Evolutionary conservation across 2,113 vertebrate species (phyloP), one percentile per base, ranked within the genome.

Genomic region (Pterocles burchelli): DNA sequence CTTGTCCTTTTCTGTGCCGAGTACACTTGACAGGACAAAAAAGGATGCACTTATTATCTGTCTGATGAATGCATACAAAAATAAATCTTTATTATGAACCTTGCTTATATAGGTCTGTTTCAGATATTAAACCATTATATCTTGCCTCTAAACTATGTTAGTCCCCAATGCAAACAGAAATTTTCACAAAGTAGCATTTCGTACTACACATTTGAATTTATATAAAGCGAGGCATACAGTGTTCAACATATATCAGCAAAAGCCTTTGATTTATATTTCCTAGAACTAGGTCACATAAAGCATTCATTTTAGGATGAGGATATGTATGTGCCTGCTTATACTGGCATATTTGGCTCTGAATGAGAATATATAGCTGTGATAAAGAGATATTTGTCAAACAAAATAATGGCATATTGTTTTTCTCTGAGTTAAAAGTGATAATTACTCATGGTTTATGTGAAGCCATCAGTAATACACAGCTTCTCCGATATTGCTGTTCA

Each of bases 51-150:
- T 93, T 93, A 95, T 83, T 97, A 95, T 85, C 38, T 93, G 24
- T 81, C 52, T 90, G 85, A 96, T 95, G 93, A 97, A 79, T 95
- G 96, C 94, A 95, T 86, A 70, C 34, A 95, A 97, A 97, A 97
- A 85, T 89, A 97, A 96, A 96, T 96, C 94, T 72, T 97, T 94
- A 62, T 96, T 95, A 96, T 90, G 80, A 95, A 85, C 43, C 51
- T 93, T 67, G 17, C 63, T 92, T 95, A 51, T 94, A 85, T 93
- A 92, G 83, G 49, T 72, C 67, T 85, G 24, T 65, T 77, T 92
- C 94, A 92, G 81, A 90, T 96, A 97, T 95, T 94, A 97, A 96
- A 92, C 58, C 87, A 77, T 93, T 97, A 90, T 89, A 95, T 95
- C 86, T 95, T 96, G 62, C 33, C 54, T 96, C 91, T 79, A 80